These are phyloP conservation scores for Caenorhabditis briggsae DNA, from an alignment of 1,140 invertebrate species.

Conservation along the genomic window DNA sequence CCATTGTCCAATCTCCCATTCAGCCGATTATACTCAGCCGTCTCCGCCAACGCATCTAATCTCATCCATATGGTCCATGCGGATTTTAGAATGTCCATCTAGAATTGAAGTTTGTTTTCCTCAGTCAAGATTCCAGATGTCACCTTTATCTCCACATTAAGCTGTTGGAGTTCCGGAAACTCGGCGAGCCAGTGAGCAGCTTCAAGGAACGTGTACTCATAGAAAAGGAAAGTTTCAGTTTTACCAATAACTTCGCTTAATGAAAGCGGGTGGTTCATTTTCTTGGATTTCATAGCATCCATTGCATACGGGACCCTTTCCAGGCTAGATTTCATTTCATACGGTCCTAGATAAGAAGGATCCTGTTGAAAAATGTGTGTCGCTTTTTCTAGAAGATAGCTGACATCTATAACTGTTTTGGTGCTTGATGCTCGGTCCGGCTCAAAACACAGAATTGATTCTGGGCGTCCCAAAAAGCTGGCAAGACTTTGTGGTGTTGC, in stretches of 20 bases:
- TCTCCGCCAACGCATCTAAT: neutral
- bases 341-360: neutral
- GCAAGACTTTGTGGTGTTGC: neutral
- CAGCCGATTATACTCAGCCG: neutral
- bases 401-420: neutral
- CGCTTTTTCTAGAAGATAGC: neutral
- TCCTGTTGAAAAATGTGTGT: neutral
- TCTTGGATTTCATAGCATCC: too few relatives aligned
- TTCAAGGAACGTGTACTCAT: too few relatives aligned
- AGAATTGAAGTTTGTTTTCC: neutral
- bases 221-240: too few relatives aligned
- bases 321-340: neutral
- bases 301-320: neutral
- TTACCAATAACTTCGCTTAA: too few relatives aligned
- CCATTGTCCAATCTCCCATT: neutral
- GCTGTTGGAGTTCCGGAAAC: neutral
- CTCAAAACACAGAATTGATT: neutral
- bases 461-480: slow-evolving; percentile 6
- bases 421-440: neutral
- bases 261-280: too few relatives aligned
- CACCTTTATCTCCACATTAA: neutral
- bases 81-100: neutral
- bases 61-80: neutral
- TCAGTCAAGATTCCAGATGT: too few relatives aligned
- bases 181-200: too few relatives aligned